A percentile compares a stretch with the other conserved stretches of the same genome.
These are phyloP conservation scores for Haemorhous mexicanus DNA, from an alignment of 2,113 vertebrate species.

Conservation along the genomic window DNA sequence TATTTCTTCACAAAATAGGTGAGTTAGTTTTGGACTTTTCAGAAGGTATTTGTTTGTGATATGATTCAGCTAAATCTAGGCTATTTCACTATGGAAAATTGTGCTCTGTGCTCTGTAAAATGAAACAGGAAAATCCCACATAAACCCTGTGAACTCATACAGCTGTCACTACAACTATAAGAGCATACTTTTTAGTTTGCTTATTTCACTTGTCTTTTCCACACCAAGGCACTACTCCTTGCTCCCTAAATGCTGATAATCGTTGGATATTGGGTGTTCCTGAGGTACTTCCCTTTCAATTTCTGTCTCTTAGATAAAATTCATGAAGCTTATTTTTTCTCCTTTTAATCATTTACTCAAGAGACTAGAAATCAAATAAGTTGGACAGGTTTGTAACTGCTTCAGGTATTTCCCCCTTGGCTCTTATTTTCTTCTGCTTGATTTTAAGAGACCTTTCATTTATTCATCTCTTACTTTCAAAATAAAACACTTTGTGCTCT, in stretches of 20 bases:
- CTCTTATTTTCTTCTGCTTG: neutral
- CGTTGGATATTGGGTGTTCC: neutral
- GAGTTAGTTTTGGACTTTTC: neutral
- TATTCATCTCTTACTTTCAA: neutral
- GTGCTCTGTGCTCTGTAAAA: neutral
- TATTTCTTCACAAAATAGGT: neutral
- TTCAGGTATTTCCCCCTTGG: neutral
- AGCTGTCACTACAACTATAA: neutral
- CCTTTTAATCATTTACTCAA: neutral
- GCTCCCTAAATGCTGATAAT: neutral
- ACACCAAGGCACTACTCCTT: neutral
- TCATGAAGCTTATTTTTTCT: neutral
- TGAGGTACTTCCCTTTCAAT: neutral
- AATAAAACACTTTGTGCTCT: neutral
- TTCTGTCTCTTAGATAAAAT: neutral
- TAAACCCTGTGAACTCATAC: neutral
- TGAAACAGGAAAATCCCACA: neutral
- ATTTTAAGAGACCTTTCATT: neutral
- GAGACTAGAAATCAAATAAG: neutral
- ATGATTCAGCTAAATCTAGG: neutral
- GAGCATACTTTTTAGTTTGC: neutral
- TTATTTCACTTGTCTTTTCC: neutral
- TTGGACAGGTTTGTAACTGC: neutral
- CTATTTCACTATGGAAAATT: neutral
- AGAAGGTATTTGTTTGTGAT: neutral